A percentile compares a stretch with the other conserved stretches of the same genome.
Conservation (phyloP, 2,888 invertebrate genomes). For the Hyles lineata region DNA sequence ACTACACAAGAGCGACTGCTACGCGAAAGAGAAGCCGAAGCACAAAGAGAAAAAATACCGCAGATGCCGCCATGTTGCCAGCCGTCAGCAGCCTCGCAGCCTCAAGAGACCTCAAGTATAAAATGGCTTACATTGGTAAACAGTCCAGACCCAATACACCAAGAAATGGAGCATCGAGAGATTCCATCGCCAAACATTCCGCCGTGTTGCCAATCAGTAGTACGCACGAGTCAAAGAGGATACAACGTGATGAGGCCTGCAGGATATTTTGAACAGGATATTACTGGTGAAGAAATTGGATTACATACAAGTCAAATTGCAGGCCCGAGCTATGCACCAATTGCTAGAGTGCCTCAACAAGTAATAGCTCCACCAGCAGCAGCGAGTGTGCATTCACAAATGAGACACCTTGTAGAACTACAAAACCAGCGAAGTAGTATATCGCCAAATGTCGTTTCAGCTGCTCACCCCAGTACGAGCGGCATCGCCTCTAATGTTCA, state of each 20-base stretch:
- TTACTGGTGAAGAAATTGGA: no score
- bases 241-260: background rate
- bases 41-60: no score
- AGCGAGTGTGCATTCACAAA: background rate
- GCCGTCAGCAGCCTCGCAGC: no score
- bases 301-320: background rate
- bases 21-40: constrained; percentile 5
- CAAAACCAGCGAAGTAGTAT: constrained; percentile 7
- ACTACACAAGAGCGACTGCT: constrained; percentile 3
- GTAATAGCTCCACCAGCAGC: background rate
- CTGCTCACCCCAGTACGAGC: background rate
- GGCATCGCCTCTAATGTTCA: background rate
- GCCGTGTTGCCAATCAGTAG: constrained; percentile 4
- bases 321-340: background rate
- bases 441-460: background rate
- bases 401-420: constrained; percentile 13
- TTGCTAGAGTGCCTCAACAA: background rate
- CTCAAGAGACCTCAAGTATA: background rate
- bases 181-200: background rate
- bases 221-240: background rate
- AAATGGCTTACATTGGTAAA: background rate
- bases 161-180: background rate
- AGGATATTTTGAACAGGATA: background rate
- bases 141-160: constrained; percentile 1
- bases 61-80: no score